Conservation (phyloP, 2,113 vertebrate species). For the Herpailurus yagouaroundi region DNA sequence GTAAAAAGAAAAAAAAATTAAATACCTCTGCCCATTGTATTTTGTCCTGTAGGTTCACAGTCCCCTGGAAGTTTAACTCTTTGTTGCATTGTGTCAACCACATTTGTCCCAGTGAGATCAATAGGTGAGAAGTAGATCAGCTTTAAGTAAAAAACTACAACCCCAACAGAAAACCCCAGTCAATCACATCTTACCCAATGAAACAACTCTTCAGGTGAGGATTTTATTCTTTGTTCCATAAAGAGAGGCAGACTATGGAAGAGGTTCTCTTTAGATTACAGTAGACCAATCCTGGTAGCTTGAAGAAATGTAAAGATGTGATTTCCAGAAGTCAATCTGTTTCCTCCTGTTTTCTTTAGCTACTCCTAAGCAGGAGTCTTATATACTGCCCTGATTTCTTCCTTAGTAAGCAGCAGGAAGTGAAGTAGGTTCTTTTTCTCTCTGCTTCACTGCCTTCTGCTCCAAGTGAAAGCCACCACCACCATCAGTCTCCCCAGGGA, state of each 20-base stretch:
- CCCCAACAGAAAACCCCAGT: background rate
- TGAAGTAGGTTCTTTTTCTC: background rate
- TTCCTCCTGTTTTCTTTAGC: background rate
- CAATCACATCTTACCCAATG: background rate
- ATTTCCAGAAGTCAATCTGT: background rate
- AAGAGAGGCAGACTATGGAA: background rate
- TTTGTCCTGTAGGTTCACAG: background rate
- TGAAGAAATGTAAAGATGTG: background rate
- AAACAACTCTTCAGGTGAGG: background rate
- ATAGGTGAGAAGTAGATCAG: background rate
- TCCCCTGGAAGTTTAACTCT: background rate
- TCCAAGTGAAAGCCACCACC: background rate
- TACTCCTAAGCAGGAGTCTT: background rate
- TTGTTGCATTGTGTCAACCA: background rate
- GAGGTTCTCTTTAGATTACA: background rate
- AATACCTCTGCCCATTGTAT: too few species aligned
- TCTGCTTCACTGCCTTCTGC: background rate
- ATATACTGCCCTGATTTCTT: background rate
- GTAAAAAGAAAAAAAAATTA: too few species aligned
- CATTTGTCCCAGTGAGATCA: background rate
- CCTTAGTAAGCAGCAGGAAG: background rate
- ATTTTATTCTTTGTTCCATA: background rate
- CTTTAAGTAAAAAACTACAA: background rate
- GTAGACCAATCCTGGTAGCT: background rate
- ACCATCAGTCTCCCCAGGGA: background rate